These are phyloP conservation scores for Mythimna vitellina DNA, from an alignment of 2,888 invertebrate species.

Conservation along the genomic window DNA sequence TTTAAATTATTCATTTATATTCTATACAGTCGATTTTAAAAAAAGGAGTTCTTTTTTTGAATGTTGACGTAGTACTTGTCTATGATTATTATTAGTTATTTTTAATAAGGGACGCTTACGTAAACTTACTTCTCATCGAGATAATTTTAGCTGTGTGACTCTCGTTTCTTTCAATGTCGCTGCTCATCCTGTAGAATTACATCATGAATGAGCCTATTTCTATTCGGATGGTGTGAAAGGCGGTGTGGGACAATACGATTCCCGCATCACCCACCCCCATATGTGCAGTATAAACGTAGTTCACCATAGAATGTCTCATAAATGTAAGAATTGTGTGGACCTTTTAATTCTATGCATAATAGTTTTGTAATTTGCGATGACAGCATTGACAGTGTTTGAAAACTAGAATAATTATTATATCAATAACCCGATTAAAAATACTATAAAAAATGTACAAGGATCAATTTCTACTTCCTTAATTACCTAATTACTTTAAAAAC, in stretches of 20 bases:
- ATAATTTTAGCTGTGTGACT: slow-evolving; percentile 17
- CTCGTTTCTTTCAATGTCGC: neutral
- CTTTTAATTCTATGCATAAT: neutral
- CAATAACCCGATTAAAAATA: neutral
- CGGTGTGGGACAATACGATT: slow-evolving; percentile 79
- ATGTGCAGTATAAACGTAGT: slow-evolving; percentile 69
- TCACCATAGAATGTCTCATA: slow-evolving; percentile 75
- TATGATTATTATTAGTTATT: slow-evolving; percentile 4
- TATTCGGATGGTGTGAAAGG: slow-evolving; percentile 76
- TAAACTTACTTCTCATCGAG: slow-evolving; percentile 2
- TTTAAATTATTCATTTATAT: no score
- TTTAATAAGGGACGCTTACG: slow-evolving; percentile 20
- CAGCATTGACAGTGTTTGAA: slow-evolving; percentile 7
- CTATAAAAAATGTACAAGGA: neutral
- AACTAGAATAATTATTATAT: no score
- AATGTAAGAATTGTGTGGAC: slow-evolving; percentile 76
- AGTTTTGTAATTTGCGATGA: slow-evolving; percentile 12
- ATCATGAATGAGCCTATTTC: slow-evolving; percentile 66
- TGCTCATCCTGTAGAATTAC: slow-evolving; percentile 16
- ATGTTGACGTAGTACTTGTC: neutral
- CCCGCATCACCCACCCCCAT: slow-evolving; percentile 83
- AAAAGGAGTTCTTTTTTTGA: neutral
- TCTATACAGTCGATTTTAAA: neutral
- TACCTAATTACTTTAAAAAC: no score
- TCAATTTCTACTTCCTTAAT: neutral